Evolutionary conservation across 2,888 invertebrate species (phyloP), one percentile per base, ranked within the genome.

Genomic region (Ophion slaviceki): DNA sequence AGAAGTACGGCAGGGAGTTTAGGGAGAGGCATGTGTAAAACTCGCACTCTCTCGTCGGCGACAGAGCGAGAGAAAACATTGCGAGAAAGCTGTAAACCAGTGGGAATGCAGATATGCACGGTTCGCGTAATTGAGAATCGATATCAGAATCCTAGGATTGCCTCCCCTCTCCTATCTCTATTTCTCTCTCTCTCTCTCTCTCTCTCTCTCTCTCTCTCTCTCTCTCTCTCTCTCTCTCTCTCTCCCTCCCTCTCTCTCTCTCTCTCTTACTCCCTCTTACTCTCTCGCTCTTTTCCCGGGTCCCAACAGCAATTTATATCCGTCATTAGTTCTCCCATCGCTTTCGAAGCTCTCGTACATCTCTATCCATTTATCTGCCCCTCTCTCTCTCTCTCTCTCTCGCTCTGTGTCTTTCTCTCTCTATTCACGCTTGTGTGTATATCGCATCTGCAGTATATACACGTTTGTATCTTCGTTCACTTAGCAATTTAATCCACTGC

Each of bases 61-160:
- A 40, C 67, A 70, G 64, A 82, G 85, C 47, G 82, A 76, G 75
- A 79, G 57, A 80, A 80, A 82, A 82, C 77, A 77, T 80, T 53
- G 76, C 17, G 47, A 67, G 80, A 59, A 79, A 70, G 77, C 80
- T 80, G 85, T 80, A 80, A 59, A 70, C 68, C 75, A 45, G 71
- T 45, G 72, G 77, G 76, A 80, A 80, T 84, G 80, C 67, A 80
- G 80, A 84, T 84, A 84, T 81, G 72, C 71, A 77, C 72, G n/a
- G 77, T 86, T 59, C 80, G 80, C 74, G 80, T 86, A 86, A 86
- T 86, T 86, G 86, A 86, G 86, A 86, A 86, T 86, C 86, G 86
- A 86, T 86, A 86, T 83, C 80, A 70, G 83, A 86, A 86, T 86
- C 83, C 77, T 70, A 81, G 71, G 64, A 77, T 57, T 36, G 32